phyloP scores from a whole-genome alignment of 2,888 invertebrate genomes.

The Minunthozetes semirufus region DNA sequence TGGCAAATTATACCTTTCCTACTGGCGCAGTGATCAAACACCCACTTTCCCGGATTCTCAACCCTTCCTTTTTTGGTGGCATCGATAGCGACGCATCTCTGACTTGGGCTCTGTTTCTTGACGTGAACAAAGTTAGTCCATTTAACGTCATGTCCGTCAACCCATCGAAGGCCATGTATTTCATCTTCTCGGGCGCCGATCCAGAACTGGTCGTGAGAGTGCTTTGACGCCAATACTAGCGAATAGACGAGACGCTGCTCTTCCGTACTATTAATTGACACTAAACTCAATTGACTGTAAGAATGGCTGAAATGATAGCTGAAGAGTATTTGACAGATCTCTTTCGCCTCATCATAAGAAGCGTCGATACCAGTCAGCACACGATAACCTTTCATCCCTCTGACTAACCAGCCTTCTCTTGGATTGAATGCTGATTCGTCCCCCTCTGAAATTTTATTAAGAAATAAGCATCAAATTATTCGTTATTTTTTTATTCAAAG shows the following conservation, averaged over 20 bases:
- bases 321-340: background rate
- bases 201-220: constrained; percentile 7
- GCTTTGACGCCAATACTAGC: background rate
- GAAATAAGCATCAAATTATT: background rate
- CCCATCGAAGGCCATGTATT: constrained; percentile 7
- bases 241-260: background rate
- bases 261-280: background rate
- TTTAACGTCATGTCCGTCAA: background rate
- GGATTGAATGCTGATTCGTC: constrained; percentile 5
- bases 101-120: background rate
- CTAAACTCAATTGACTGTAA: background rate
- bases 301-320: constrained; percentile 6
- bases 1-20: background rate
- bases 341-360: background rate
- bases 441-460: background rate
- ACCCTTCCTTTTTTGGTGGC: background rate
- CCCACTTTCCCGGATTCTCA: background rate
- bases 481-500: background rate
- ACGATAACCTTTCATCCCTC: constrained; percentile 2
- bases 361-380: background rate
- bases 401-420: background rate
- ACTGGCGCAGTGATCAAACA: background rate
- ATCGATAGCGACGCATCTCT: background rate
- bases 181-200: background rate
- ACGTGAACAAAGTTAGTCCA: background rate